A percentile compares a stretch with the other conserved stretches of the same genome.
These are phyloP conservation scores for Cinclus mexicanus DNA, from an alignment of 2,113 vertebrate species.

Conservation along the genomic window DNA sequence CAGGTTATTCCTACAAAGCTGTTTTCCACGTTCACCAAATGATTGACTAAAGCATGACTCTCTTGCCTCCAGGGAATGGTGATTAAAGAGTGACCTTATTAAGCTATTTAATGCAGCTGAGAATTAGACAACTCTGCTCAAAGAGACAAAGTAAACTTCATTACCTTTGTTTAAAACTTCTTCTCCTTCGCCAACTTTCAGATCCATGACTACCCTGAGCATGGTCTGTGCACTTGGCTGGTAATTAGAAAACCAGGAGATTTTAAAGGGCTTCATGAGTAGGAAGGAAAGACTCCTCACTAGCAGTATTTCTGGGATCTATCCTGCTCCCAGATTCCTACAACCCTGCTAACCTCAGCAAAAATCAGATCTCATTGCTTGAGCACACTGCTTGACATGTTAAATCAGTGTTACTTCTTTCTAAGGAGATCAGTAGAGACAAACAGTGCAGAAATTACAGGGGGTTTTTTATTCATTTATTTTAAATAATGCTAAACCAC, in stretches of 20 bases:
- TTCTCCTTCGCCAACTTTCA: neutral
- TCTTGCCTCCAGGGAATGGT: neutral
- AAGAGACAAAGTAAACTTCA: conserved; percentile 16
- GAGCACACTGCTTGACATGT: neutral
- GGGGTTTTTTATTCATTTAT: neutral
- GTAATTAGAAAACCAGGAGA: neutral
- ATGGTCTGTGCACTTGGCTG: neutral
- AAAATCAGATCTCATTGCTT: neutral
- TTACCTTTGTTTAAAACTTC: neutral
- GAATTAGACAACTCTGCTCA: neutral
- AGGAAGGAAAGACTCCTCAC: neutral
- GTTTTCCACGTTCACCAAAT: neutral
- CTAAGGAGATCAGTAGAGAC: neutral
- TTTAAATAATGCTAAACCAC: neutral
- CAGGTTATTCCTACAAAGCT: conserved; percentile 27
- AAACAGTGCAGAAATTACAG: neutral
- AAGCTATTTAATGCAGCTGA: conserved; percentile 14
- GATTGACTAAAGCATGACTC: conserved; percentile 17
- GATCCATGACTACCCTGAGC: neutral
- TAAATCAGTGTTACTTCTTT: neutral
- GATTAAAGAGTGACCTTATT: conserved; percentile 43
- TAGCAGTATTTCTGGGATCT: neutral
- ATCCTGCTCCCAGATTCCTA: neutral
- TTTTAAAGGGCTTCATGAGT: neutral
- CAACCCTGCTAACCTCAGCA: neutral